Base-by-base conservation (phyloP, 2,797 vertebrate genomes). In the Tenualosa thibaudeaui region DNA sequence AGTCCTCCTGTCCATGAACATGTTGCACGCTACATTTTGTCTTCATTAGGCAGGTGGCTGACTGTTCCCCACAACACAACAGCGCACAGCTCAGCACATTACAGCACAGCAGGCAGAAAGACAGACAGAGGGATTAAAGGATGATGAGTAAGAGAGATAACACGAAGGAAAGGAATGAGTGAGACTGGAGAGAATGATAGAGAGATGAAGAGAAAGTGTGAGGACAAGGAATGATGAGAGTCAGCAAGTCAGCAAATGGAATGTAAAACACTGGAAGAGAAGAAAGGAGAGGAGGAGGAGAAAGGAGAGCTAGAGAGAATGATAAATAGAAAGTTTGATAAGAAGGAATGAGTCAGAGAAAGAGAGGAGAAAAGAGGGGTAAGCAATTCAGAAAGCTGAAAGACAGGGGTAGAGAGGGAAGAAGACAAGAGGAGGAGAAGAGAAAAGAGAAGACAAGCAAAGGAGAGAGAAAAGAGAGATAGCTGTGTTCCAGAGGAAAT, bases 21-120 rank as follows among this genome's bases (percentile, higher is more conserved):
- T 40, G 68, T 37, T 75, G 68, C 68, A 75, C 31, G 68, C 68
- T 75, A 75, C 68, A 40, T 75, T 75, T 17, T 75, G 12, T 43
- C 31, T 43, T 37, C 37, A 75, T 75, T 17, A 68, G 5, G 3
- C 68, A 75, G 68, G 68, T 75, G 68, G 40, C 12, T 75, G 68
- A 19, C 31, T 43, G 31, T 31, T 6, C 65, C 3, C 2, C 9
- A 13, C 31, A 2, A 17, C 65, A 37, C 65, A 37, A 22, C 65
- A 68, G 9, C 12, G 5, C 65, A 71, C 65, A 37, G 58, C 65
- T 31, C 65, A 12, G 12, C 53, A 54, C 53, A n/a, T 31, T 31
- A 15, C 65, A 71, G 26, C 24, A 31, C 65, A 37, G 24, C 65
- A 71, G 26, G 15, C 65, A 71, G 46, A 46, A 46, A 12, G 0